phyloP scores from a whole-genome alignment of 2,888 invertebrate species.

The Acronicta alni region DNA sequence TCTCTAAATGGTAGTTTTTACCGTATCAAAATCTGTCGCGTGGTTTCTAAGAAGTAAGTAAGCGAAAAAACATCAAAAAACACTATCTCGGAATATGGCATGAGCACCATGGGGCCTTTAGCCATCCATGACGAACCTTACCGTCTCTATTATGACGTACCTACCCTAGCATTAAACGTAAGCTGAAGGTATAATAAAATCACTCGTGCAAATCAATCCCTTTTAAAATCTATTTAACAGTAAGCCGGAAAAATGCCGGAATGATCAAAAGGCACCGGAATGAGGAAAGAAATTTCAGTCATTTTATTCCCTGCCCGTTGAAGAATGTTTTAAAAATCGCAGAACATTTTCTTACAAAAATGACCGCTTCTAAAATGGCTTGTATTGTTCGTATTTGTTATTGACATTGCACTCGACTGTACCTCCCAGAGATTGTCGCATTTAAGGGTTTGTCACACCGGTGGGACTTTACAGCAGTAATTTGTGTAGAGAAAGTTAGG shows the following conservation, averaged over 20 bases:
- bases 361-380: conserved; percentile 10
- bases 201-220: too few species aligned
- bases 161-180: too few species aligned
- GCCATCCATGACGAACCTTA: too few species aligned
- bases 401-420: conserved; percentile 30
- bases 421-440: conserved; percentile 19
- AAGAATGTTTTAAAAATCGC: conserved; percentile 19
- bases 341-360: conserved; percentile 11
- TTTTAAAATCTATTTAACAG: background rate
- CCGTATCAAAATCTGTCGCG: too few species aligned
- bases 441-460: background rate
- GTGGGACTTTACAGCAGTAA: background rate
- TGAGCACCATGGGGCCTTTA: too few species aligned
- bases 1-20: too few species aligned
- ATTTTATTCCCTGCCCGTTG: background rate
- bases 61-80: too few species aligned
- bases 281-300: background rate
- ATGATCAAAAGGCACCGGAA: conserved; percentile 6
- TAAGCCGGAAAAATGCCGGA: background rate
- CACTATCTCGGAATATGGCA: too few species aligned
- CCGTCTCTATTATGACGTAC: too few species aligned
- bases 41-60: too few species aligned
- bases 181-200: too few species aligned
- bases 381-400: conserved; percentile 12
- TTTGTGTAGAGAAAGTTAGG: too few species aligned